Conservation (phyloP, 2,113 vertebrate genomes). For the Butastur rufipennis region DNA sequence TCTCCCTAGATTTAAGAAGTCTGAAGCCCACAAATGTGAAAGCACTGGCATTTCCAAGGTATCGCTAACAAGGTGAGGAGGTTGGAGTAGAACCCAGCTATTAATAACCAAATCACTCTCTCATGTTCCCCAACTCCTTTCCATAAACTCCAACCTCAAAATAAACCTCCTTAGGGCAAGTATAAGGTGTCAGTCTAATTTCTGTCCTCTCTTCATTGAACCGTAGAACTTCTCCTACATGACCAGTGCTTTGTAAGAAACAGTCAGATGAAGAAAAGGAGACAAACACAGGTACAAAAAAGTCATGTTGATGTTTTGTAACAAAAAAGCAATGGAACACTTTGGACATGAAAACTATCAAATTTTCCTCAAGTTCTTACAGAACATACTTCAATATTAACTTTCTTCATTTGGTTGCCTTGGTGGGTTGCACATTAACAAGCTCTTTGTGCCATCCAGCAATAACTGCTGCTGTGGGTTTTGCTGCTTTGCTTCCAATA, state of each 20-base stretch:
- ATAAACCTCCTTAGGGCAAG: not conserved
- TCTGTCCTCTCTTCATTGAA: not conserved
- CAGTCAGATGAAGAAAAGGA: not conserved
- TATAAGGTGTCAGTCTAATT: not conserved
- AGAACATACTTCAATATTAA: not conserved
- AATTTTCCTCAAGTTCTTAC: not conserved
- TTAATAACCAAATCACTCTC: not conserved
- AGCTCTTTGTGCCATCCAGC: not conserved
- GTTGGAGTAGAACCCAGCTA: accelerated
- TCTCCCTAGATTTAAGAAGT: not conserved
- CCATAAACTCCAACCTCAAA: not conserved
- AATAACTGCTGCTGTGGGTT: not conserved
- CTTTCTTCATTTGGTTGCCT: not conserved
- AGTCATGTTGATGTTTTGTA: accelerated
- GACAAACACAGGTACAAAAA: not conserved
- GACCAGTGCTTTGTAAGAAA: not conserved
- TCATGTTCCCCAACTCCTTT: not conserved
- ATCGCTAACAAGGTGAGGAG: not conserved
- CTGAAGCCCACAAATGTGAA: not conserved
- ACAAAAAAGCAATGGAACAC: not conserved
- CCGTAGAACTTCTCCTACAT: not conserved
- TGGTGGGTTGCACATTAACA: not conserved
- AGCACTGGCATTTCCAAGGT: not conserved
- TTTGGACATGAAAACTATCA: not conserved
- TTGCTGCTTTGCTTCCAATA: slow-evolving; percentile 7